phyloP scores from a whole-genome alignment of 64 coral and sea anemone species.

The Stichodactyla helianthus region DNA sequence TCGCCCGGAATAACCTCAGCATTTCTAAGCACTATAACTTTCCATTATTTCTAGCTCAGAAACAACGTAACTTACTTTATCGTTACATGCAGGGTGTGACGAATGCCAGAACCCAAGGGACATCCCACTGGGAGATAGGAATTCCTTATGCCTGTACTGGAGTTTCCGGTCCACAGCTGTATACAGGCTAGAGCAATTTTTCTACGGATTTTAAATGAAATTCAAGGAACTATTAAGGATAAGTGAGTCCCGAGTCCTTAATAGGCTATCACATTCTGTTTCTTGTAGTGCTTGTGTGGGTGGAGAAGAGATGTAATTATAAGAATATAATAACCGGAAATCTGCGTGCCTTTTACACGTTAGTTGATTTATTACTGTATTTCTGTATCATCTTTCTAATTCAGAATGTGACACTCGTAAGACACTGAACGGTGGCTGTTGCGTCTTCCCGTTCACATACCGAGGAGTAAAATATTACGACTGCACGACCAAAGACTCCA shows the following conservation, averaged over 20 bases:
- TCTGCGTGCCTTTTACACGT: neutral
- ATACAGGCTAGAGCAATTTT: too few relatives aligned
- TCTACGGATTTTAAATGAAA: too few relatives aligned
- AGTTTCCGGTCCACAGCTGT: neutral
- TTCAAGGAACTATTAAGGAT: too few relatives aligned
- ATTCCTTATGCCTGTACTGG: neutral
- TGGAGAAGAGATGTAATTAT: too few relatives aligned
- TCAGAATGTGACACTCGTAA: constrained; percentile 42
- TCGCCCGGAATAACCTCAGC: too few relatives aligned
- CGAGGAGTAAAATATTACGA: constrained; percentile 3
- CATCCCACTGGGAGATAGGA: neutral
- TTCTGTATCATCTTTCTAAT: neutral
- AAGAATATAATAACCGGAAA: neutral
- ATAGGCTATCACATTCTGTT: too few relatives aligned
- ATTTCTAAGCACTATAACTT: too few relatives aligned
- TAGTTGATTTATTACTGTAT: neutral
- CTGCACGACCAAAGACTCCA: neutral
- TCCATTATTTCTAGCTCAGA: neutral
- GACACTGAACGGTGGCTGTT: constrained; percentile 5
- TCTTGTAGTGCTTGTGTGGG: too few relatives aligned
- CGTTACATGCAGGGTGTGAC: neutral
- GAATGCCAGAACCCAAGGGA: neutral
- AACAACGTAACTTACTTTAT: neutral
- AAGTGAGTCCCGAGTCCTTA: too few relatives aligned
- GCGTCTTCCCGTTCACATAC: constrained; percentile 21